A percentile compares a stretch with the other conserved stretches of the same genome.
phyloP scores from a whole-genome alignment of 2,797 vertebrate genomes.

The Pseudomugil tenellus region DNA sequence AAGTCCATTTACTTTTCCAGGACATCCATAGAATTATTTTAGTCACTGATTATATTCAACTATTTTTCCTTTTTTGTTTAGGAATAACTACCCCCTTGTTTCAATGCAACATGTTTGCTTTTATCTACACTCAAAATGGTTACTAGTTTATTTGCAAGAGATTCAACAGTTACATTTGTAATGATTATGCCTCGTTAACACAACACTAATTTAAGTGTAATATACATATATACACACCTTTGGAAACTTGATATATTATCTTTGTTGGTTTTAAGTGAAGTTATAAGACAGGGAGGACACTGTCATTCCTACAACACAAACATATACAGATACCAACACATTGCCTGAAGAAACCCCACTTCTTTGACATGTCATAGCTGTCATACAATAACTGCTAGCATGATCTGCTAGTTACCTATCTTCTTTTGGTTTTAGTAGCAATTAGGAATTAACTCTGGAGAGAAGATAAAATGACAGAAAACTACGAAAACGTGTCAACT shows the following conservation, averaged over 20 bases:
- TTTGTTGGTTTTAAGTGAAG: not conserved
- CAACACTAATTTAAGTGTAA: too few species aligned
- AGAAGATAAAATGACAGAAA: not conserved
- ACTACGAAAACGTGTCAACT: not conserved
- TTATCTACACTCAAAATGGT: not conserved
- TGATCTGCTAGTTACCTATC: conserved; percentile 35
- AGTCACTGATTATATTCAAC: too few species aligned
- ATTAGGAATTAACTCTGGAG: conserved; percentile 27
- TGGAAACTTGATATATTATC: not conserved
- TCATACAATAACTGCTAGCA: conserved; percentile 44
- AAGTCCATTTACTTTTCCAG: not conserved
- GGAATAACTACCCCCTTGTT: too few species aligned
- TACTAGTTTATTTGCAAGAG: not conserved
- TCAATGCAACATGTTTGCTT: not conserved
- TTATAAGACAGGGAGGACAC: not conserved
- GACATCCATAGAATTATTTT: not conserved
- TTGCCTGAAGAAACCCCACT: conserved; percentile 29
- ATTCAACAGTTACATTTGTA: not conserved
- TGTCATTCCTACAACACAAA: not conserved
- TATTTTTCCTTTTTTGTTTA: too few species aligned
- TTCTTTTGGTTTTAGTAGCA: conserved; percentile 31
- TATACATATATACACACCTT: not conserved
- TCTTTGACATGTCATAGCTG: conserved; percentile 21
- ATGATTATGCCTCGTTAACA: not conserved
- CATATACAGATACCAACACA: conserved; percentile 15